phyloP scores from a whole-genome alignment of 2,797 vertebrate genomes.

The Hephaestus fuliginosus region DNA sequence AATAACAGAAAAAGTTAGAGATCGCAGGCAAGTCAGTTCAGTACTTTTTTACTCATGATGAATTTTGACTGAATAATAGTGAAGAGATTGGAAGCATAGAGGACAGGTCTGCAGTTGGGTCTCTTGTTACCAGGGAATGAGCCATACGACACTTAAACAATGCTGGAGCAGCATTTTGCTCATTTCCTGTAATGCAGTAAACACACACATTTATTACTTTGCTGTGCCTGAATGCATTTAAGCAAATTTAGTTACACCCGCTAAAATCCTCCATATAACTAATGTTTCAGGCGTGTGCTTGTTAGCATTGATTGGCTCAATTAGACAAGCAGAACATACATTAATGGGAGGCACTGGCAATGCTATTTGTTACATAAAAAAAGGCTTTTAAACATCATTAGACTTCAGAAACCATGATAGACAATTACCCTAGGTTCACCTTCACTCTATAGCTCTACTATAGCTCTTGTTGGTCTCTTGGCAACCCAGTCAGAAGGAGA shows the following conservation, averaged over 20 bases:
- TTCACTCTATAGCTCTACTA: slow-evolving; percentile 10
- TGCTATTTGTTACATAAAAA: slow-evolving; percentile 37
- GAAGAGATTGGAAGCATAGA: too few species aligned
- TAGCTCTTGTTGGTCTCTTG: slow-evolving; percentile 15
- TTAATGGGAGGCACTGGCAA: slow-evolving; percentile 22
- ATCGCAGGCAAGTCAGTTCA: background rate
- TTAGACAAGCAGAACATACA: slow-evolving; percentile 8
- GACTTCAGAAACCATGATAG: slow-evolving; percentile 19
- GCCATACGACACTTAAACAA: slow-evolving; percentile 3
- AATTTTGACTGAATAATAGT: too few species aligned
- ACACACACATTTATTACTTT: slow-evolving; percentile 7
- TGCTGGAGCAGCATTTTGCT: slow-evolving; percentile 18
- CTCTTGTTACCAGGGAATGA: slow-evolving; percentile 28
- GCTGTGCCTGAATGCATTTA: slow-evolving; percentile 9
- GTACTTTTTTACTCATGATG: too few species aligned
- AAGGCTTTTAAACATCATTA: slow-evolving; percentile 45
- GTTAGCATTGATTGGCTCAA: slow-evolving; percentile 36
- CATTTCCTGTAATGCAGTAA: slow-evolving; percentile 36
- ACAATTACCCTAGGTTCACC: slow-evolving; percentile 15
- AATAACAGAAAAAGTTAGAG: background rate
- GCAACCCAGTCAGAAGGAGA: background rate
- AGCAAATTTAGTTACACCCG: slow-evolving; percentile 15
- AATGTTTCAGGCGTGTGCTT: slow-evolving; percentile 10
- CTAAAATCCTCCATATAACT: slow-evolving; percentile 16
- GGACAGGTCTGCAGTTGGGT: background rate